Percentiles rank a stretch among this genome's conserved stretches.
These are phyloP conservation scores for Abramis brama DNA, from an alignment of 2,113 vertebrate species.

Conservation along the genomic window DNA sequence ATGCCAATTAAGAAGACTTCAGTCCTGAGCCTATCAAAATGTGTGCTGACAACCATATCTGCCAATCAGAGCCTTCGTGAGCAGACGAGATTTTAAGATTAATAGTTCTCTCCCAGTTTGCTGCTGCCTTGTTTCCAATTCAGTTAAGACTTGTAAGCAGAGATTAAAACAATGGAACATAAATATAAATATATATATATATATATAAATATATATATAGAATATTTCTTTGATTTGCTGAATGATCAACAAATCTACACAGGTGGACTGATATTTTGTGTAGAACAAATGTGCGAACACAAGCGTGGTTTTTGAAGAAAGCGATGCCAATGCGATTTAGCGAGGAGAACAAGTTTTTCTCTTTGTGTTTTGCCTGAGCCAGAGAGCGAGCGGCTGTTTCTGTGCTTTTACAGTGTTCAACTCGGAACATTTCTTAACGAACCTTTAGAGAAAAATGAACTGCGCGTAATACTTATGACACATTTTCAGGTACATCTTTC, in stretches of 20 bases:
- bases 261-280: slow-evolving; percentile 67
- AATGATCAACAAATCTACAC: slow-evolving; percentile 73
- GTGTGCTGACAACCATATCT: slow-evolving; percentile 52
- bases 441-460: slow-evolving; percentile 69
- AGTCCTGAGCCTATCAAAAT: slow-evolving; percentile 58
- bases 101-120: slow-evolving; percentile 78
- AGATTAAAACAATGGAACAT: slow-evolving; percentile 65
- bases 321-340: slow-evolving; percentile 71
- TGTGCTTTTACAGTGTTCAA: slow-evolving; percentile 87
- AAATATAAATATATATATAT: slow-evolving; percentile 62
- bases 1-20: slow-evolving; percentile 71
- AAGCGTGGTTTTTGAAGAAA: slow-evolving; percentile 69
- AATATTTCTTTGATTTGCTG: slow-evolving; percentile 64
- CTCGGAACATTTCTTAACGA: slow-evolving; percentile 81
- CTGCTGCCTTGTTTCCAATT: slow-evolving; percentile 85
- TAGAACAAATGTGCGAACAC: slow-evolving; percentile 71
- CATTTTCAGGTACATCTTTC: slow-evolving; percentile 76
- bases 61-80: slow-evolving; percentile 65
- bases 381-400: slow-evolving; percentile 70
- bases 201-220: slow-evolving; percentile 9
- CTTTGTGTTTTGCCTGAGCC: slow-evolving; percentile 69
- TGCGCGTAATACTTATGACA: slow-evolving; percentile 42
- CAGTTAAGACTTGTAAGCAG: slow-evolving; percentile 70
- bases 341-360: slow-evolving; percentile 72
- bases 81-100: slow-evolving; percentile 53